Conservation (phyloP, 2,888 invertebrate genomes). For the Microctonus hyperodae region DNA sequence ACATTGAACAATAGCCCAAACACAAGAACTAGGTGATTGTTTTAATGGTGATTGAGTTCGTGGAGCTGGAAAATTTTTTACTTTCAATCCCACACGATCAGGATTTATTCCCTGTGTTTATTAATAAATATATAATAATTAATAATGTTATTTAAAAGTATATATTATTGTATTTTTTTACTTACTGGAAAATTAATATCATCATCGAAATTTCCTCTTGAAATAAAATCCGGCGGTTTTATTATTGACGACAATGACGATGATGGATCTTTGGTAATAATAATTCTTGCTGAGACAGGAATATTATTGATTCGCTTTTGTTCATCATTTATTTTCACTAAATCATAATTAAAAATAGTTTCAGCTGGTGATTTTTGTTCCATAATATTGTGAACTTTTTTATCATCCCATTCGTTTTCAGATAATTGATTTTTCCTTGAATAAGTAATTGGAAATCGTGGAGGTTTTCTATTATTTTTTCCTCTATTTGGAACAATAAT, state of each 20-base stretch:
- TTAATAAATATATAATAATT: neutral
- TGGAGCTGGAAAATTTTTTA: constrained; percentile 50
- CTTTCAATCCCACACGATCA: constrained; percentile 43
- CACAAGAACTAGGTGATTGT: constrained; percentile 69
- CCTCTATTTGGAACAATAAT: constrained; percentile 33
- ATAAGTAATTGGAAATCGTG: constrained; percentile 18
- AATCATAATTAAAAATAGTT: constrained; percentile 9
- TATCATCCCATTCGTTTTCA: neutral
- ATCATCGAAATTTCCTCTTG: constrained; percentile 39
- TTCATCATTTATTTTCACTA: constrained; percentile 39
- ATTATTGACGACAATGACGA: constrained; percentile 14
- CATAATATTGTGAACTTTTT: neutral
- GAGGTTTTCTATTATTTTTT: constrained; percentile 1
- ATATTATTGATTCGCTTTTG: constrained; percentile 46
- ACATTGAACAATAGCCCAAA: constrained; percentile 79
- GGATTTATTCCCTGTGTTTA: constrained; percentile 52
- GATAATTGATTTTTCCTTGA: constrained; percentile 4
- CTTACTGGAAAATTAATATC: constrained; percentile 52
- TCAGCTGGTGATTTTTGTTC: constrained; percentile 4
- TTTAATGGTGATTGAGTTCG: constrained; percentile 63
- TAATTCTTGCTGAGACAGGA: constrained; percentile 53
- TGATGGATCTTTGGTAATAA: constrained; percentile 37
- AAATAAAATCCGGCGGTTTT: constrained; percentile 18
- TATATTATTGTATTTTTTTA: too few species aligned
- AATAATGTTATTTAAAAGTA: too few species aligned